These are phyloP conservation scores for Sphenodon punctatus DNA, from an alignment of 2,797 vertebrate species.

Conservation along the genomic window DNA sequence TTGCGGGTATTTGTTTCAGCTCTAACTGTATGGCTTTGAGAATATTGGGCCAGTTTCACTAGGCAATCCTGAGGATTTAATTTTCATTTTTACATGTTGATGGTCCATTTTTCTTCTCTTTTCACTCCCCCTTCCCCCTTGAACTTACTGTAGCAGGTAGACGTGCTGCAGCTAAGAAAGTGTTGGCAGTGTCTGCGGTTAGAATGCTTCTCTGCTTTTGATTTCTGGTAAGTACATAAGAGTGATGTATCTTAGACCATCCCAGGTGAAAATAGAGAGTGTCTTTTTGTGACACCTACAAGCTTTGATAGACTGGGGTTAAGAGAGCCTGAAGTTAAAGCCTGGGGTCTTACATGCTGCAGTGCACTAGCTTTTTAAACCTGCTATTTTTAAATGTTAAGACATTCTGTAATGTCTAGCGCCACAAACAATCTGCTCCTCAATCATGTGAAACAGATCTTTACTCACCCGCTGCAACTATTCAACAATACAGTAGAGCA, in stretches of 20 bases:
- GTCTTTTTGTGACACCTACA: no score
- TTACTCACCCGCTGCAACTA: slow-evolving; percentile 17
- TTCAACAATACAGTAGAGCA: no score
- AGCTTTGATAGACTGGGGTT: background rate
- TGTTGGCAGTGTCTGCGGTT: background rate
- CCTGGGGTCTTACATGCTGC: background rate
- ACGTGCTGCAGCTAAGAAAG: background rate
- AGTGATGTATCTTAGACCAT: background rate
- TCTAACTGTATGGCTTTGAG: slow-evolving; percentile 36
- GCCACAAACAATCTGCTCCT: slow-evolving; percentile 5
- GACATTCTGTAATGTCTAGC: slow-evolving; percentile 24
- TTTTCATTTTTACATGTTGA: slow-evolving; percentile 32
- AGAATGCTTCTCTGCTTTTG: background rate
- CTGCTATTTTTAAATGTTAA: slow-evolving; percentile 45
- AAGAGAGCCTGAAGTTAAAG: background rate
- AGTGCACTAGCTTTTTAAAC: background rate
- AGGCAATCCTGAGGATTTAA: slow-evolving; percentile 13
- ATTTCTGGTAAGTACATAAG: background rate
- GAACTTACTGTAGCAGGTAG: no score
- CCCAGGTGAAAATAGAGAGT: background rate
- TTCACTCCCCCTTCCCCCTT: background rate
- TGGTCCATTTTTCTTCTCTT: slow-evolving; percentile 19
- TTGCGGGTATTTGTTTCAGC: no score
- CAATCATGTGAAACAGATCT: slow-evolving; percentile 40
- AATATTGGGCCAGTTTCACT: slow-evolving; percentile 24